Percentiles rank a stretch among this genome's conserved stretches.
Evolutionary conservation across 2,113 vertebrate genomes (phyloP).

Genomic region (Calidris pugnax): DNA sequence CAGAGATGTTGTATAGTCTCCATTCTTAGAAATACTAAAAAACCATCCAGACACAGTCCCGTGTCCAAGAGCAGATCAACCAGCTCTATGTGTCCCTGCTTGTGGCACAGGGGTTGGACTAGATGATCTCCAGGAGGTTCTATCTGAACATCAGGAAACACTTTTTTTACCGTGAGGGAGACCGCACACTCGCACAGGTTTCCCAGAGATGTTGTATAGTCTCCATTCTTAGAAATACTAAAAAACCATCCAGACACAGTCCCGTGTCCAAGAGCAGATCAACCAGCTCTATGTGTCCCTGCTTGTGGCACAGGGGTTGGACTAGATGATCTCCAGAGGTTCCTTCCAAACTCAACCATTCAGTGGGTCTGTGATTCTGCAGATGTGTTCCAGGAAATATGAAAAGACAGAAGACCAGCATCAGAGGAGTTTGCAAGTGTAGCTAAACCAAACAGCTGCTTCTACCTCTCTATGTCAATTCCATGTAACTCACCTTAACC

Average conservation of each 20-base stretch:
- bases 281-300: background rate
- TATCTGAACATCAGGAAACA: background rate
- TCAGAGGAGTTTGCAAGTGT: background rate
- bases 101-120: background rate
- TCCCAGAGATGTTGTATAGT: background rate
- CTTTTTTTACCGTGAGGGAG: background rate
- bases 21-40: background rate
- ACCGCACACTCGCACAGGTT: background rate
- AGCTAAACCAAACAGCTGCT: background rate
- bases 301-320: background rate
- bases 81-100: background rate
- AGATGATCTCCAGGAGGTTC: background rate
- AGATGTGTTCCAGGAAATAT: background rate
- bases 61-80: background rate
- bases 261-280: background rate
- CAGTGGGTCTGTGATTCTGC: background rate
- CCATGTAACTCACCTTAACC: background rate
- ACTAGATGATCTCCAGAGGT: background rate
- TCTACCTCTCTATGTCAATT: background rate
- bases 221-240: background rate
- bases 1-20: background rate
- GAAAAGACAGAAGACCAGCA: background rate
- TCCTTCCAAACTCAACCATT: background rate
- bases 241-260: background rate
- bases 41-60: background rate